Percentiles rank a stretch among this genome's conserved stretches.
Conservation (phyloP, 1,140 invertebrate species). For the Zaprionus vittiger region DNA sequence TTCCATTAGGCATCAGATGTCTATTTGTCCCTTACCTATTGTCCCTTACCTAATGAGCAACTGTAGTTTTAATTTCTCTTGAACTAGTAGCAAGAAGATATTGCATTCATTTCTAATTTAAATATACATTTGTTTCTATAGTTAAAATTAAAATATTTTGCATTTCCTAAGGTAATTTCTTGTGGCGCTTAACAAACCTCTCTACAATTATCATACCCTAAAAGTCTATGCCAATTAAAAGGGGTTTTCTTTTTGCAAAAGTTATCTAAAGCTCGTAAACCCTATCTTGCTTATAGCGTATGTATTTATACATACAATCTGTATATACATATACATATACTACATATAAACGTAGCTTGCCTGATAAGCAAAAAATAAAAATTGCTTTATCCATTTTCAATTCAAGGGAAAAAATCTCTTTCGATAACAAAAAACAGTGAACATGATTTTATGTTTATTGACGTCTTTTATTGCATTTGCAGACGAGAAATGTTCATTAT, state of each 20-base stretch:
- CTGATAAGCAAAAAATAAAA: conserved; percentile 14
- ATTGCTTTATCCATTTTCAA: conserved; percentile 20
- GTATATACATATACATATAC: not conserved
- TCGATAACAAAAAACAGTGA: conserved; percentile 32
- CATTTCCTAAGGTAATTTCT: too few species aligned
- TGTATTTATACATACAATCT: not conserved
- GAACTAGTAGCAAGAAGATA: too few species aligned
- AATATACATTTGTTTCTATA: too few species aligned
- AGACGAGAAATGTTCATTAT: not conserved
- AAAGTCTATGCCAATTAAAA: not conserved
- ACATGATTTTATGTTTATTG: conserved; percentile 18
- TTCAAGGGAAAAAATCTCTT: conserved; percentile 18
- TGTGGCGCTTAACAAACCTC: too few species aligned
- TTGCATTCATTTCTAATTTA: too few species aligned
- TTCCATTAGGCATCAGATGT: too few species aligned
- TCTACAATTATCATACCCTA: not conserved
- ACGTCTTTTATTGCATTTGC: conserved; percentile 3
- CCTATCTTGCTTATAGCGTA: not conserved
- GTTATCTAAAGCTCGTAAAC: not conserved
- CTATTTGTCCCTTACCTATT: too few species aligned
- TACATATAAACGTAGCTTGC: not conserved
- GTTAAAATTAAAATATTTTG: too few species aligned
- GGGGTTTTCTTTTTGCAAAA: not conserved
- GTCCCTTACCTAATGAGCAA: too few species aligned
- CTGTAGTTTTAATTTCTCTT: too few species aligned